Evolutionary conservation across 2,113 vertebrate species (phyloP).

Genomic region (Neogobius melanostomus): DNA sequence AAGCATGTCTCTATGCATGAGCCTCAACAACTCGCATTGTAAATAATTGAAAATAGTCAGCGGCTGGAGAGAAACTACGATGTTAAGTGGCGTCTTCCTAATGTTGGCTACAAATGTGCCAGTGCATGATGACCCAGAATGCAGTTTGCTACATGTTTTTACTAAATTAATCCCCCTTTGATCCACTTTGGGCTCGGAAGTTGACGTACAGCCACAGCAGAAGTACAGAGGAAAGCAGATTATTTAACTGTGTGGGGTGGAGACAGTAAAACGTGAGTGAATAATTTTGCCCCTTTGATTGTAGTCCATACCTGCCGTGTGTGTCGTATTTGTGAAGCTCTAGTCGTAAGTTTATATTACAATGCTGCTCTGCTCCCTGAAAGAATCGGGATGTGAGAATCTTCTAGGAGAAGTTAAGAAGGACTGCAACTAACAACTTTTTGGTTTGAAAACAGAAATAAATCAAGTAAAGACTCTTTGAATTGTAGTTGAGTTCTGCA

Average conservation of each 20-base stretch:
- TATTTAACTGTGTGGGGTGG: conserved; percentile 32
- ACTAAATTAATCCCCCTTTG: conserved; percentile 37
- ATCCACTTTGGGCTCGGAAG: conserved; percentile 17
- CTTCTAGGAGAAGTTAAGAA: no score
- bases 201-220: conserved; percentile 29
- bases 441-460: no score
- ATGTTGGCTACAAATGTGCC: conserved; percentile 45
- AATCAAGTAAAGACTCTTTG: no score
- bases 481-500: no score
- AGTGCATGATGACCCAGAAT: conserved; percentile 34
- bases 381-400: no score
- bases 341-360: no score
- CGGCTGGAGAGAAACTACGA: conserved; percentile 31
- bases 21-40: conserved; percentile 41
- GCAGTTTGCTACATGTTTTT: conserved; percentile 37
- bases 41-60: conserved; percentile 55
- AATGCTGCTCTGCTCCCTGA: no score
- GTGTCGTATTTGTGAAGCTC: no score
- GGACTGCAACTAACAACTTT: no score
- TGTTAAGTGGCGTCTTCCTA: conserved; percentile 53
- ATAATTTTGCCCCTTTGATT: no score
- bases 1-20: conserved; percentile 25
- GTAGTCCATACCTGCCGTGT: no score
- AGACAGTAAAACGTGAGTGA: background rate
- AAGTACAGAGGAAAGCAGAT: conserved; percentile 52